Evolutionary conservation across 2,797 vertebrate species (phyloP).

Genomic region (Oryzias dopingdopingensis): DNA sequence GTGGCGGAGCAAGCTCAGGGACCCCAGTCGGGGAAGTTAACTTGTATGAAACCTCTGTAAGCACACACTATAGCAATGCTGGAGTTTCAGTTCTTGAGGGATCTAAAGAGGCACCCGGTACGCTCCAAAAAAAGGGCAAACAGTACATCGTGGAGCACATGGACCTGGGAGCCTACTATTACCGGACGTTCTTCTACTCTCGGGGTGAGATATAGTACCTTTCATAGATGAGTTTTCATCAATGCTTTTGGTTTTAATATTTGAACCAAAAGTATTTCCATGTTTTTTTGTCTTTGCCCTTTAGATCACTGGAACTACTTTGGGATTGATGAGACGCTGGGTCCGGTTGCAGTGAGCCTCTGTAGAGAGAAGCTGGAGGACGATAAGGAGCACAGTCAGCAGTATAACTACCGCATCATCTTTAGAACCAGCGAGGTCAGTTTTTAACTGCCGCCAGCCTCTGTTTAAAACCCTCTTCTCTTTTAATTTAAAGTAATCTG

Average conservation of each 20-base stretch:
- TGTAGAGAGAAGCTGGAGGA: slow-evolving; percentile 95
- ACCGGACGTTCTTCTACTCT: slow-evolving; percentile 92
- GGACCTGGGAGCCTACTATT: slow-evolving; percentile 95
- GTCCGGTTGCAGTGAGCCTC: slow-evolving; percentile 93
- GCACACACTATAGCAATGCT: slow-evolving; percentile 90
- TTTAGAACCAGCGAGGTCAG: slow-evolving; percentile 95
- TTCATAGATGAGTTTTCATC: neutral
- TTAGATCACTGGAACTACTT: slow-evolving; percentile 98
- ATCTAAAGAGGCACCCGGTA: slow-evolving; percentile 86
- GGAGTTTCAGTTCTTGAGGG: slow-evolving; percentile 94
- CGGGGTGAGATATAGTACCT: slow-evolving; percentile 79
- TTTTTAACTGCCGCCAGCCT: too few relatives aligned
- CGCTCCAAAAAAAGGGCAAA: slow-evolving; percentile 88
- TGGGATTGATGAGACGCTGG: slow-evolving; percentile 90
- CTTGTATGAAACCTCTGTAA: slow-evolving; percentile 87
- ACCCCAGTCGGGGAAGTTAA: slow-evolving; percentile 81
- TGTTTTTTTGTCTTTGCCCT: neutral
- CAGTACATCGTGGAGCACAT: slow-evolving; percentile 95
- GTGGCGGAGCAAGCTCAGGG: slow-evolving; percentile 69
- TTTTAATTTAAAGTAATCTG: slow-evolving; percentile 9
- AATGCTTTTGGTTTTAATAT: neutral
- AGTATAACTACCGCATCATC: slow-evolving; percentile 93
- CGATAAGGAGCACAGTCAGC: slow-evolving; percentile 91
- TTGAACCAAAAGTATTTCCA: neutral
- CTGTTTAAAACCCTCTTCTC: neutral